phyloP scores from a whole-genome alignment of 1,140 invertebrate species.

The Plodia interpunctella region DNA sequence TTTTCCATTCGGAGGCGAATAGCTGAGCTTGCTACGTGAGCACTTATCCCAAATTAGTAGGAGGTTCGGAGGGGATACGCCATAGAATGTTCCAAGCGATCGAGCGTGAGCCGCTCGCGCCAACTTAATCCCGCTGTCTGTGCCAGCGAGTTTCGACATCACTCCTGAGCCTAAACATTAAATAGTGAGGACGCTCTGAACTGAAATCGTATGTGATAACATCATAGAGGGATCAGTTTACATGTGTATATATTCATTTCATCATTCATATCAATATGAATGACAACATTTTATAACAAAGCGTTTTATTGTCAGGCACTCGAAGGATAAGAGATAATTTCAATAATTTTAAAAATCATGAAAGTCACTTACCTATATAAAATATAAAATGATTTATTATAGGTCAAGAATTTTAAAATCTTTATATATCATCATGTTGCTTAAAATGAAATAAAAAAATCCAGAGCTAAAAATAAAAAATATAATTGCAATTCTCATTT shows the following conservation, averaged over 20 bases:
- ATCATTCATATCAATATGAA: no score
- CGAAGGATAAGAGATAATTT: no score
- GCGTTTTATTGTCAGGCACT: no score
- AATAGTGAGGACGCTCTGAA: neutral
- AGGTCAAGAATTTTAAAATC: no score
- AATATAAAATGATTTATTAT: no score
- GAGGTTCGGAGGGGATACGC: conserved; percentile 32
- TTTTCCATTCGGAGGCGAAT: conserved; percentile 40
- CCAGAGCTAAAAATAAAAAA: neutral
- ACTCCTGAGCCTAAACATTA: conserved; percentile 1
- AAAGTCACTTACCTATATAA: no score
- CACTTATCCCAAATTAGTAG: conserved; percentile 62
- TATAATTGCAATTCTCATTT: neutral
- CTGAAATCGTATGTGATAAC: neutral
- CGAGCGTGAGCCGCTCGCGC: conserved; percentile 45
- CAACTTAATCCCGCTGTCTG: conserved; percentile 39
- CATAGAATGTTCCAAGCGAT: conserved; percentile 40
- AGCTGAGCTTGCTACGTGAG: conserved; percentile 48
- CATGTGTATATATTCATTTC: no score
- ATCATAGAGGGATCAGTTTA: no score
- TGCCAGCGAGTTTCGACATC: conserved; percentile 28
- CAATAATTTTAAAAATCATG: no score
- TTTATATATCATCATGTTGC: no score
- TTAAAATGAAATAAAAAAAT: no score
- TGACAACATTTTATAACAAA: no score